These are phyloP conservation scores for Disparrhopalites patrizii DNA, from an alignment of 2,888 invertebrate species.

Conservation along the genomic window DNA sequence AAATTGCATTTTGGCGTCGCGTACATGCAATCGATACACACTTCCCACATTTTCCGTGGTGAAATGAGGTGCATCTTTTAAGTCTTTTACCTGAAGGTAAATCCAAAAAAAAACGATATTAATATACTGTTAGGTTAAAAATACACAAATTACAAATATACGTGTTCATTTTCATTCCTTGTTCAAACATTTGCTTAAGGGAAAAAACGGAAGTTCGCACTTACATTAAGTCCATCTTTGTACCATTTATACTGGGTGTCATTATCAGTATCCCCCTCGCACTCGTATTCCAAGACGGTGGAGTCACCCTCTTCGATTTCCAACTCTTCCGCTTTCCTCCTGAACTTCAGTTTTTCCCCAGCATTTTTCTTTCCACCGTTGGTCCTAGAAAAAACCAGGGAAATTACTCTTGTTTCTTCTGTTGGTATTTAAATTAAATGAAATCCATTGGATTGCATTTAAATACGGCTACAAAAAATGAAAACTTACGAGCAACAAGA, in stretches of 20 bases:
- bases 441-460: too few species aligned
- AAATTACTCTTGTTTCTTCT: too few species aligned
- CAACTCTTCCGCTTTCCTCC: conserved; percentile 19
- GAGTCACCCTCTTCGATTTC: conserved; percentile 27
- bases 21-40: conserved; percentile 9
- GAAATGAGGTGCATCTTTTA: conserved; percentile 26
- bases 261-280: conserved; percentile 24
- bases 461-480: too few species aligned
- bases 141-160: too few species aligned
- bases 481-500: neutral
- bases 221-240: conserved; percentile 29
- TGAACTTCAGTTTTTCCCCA: conserved; percentile 13
- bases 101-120: neutral
- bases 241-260: conserved; percentile 22
- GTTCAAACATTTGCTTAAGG: conserved; percentile 15
- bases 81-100: conserved; percentile 18
- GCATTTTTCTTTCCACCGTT: neutral
- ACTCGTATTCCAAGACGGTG: conserved; percentile 19
- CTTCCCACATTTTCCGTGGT: conserved; percentile 21
- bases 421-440: too few species aligned
- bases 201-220: neutral
- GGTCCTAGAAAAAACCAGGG: conserved; percentile 10
- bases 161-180: too few species aligned
- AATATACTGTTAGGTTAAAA: too few species aligned
- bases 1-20: conserved; percentile 25